These are phyloP conservation scores for Progne subis DNA, from an alignment of 2,113 vertebrate genomes.

Conservation along the genomic window DNA sequence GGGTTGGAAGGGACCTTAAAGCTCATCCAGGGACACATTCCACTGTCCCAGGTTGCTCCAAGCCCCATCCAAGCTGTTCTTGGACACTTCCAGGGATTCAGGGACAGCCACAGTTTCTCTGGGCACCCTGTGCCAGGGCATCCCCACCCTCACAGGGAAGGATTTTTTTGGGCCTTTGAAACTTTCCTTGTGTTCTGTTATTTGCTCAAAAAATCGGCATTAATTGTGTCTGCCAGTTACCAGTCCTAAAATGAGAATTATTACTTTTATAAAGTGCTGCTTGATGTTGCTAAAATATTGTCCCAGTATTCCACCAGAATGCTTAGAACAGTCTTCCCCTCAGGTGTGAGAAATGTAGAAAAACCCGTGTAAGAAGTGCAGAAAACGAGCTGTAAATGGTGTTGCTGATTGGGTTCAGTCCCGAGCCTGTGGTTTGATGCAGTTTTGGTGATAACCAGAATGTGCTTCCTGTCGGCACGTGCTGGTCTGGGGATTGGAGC, in stretches of 20 bases:
- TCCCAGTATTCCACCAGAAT: neutral
- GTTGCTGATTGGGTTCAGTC: neutral
- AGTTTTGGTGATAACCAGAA: neutral
- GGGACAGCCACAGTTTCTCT: neutral
- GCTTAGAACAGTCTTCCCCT: neutral
- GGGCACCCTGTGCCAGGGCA: neutral
- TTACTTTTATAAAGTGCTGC: neutral
- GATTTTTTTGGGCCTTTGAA: neutral
- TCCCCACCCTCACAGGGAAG: neutral
- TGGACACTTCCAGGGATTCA: neutral
- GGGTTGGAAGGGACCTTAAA: neutral
- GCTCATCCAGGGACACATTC: neutral
- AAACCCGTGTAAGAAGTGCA: neutral
- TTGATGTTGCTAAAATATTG: neutral
- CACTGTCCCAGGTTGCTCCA: fast-evolving
- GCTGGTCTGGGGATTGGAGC: neutral
- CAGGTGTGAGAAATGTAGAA: neutral
- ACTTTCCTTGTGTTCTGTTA: neutral
- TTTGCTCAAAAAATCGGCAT: neutral
- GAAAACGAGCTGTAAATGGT: neutral
- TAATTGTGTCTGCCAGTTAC: neutral
- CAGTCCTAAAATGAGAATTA: neutral
- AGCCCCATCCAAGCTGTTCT: neutral
- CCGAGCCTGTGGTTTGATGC: neutral
- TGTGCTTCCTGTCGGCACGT: neutral